Evolutionary conservation across 2,797 vertebrate species (phyloP).

Genomic region (Tiaroga cobitis): DNA sequence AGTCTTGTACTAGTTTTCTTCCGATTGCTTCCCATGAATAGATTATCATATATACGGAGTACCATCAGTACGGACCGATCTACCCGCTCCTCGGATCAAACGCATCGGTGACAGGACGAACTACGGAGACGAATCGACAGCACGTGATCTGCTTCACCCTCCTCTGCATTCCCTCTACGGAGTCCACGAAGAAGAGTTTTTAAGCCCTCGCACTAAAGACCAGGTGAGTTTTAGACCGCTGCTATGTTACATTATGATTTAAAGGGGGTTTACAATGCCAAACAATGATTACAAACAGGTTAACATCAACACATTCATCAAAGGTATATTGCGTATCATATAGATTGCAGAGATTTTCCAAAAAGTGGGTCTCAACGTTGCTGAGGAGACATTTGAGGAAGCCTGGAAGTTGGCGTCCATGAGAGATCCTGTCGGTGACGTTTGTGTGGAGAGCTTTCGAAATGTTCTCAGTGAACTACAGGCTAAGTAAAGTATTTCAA

Average conservation of each 20-base stretch:
- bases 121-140: slow-evolving; percentile 80
- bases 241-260: background rate
- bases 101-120: slow-evolving; percentile 80
- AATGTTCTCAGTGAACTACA: slow-evolving; percentile 79
- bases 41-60: slow-evolving; percentile 76
- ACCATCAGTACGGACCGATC: slow-evolving; percentile 81
- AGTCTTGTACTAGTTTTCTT: background rate
- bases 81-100: slow-evolving; percentile 77
- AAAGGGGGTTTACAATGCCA: background rate
- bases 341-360: slow-evolving; percentile 85
- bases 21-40: slow-evolving; percentile 53
- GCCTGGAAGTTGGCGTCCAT: slow-evolving; percentile 83
- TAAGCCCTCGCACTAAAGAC: slow-evolving; percentile 79
- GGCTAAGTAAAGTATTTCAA: slow-evolving; percentile 56
- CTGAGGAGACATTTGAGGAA: slow-evolving; percentile 82
- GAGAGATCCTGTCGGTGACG: slow-evolving; percentile 79
- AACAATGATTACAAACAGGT: background rate
- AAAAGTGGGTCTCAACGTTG: slow-evolving; percentile 78
- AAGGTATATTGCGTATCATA: background rate
- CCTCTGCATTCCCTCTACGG: slow-evolving; percentile 77
- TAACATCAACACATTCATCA: background rate
- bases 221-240: slow-evolving; percentile 75
- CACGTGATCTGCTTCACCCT: slow-evolving; percentile 78
- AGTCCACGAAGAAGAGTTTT: slow-evolving; percentile 81
- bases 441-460: slow-evolving; percentile 83